phyloP scores from a whole-genome alignment of 1,140 invertebrate species.

The Caenorhabditis briggsae region DNA sequence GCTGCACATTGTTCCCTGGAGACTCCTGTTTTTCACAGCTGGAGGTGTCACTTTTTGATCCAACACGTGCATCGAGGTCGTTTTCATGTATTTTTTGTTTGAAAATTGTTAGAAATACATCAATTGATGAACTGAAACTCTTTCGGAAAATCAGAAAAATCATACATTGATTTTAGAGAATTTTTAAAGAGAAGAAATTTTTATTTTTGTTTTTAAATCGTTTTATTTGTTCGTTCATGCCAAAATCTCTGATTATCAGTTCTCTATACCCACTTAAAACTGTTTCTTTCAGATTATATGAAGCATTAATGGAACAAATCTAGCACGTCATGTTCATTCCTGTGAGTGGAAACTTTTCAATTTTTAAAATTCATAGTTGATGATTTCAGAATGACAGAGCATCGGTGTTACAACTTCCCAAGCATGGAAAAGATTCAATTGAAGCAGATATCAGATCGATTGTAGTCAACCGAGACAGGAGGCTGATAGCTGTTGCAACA shows the following conservation, averaged over 20 bases:
- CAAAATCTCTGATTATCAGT: too few species aligned
- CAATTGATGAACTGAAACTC: too few species aligned
- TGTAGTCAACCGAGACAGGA: constrained; percentile 60
- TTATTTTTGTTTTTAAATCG: too few species aligned
- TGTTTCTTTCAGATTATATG: not conserved
- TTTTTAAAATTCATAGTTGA: not conserved
- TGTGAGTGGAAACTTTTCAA: not conserved
- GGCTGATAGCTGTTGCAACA: constrained; percentile 60
- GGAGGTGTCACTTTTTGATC: not conserved
- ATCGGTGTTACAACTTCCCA: constrained; percentile 31
- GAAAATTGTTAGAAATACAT: too few species aligned
- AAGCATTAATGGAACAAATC: constrained; percentile 3
- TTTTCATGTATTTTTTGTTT: not conserved
- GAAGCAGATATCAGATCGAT: constrained; percentile 58
- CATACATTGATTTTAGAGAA: too few species aligned
- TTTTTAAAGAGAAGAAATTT: too few species aligned
- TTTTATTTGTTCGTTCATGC: not conserved
- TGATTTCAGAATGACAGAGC: constrained; percentile 52
- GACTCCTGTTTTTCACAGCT: not conserved
- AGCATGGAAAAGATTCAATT: constrained; percentile 14
- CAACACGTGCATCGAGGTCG: not conserved
- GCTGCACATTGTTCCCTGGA: not conserved
- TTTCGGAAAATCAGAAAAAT: too few species aligned
- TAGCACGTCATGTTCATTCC: constrained; percentile 42
- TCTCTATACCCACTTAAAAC: too few species aligned